A percentile compares a stretch with the other conserved stretches of the same genome.
Evolutionary conservation across 2,113 vertebrate species (phyloP).

Genomic region (Archocentrus centrarchus): DNA sequence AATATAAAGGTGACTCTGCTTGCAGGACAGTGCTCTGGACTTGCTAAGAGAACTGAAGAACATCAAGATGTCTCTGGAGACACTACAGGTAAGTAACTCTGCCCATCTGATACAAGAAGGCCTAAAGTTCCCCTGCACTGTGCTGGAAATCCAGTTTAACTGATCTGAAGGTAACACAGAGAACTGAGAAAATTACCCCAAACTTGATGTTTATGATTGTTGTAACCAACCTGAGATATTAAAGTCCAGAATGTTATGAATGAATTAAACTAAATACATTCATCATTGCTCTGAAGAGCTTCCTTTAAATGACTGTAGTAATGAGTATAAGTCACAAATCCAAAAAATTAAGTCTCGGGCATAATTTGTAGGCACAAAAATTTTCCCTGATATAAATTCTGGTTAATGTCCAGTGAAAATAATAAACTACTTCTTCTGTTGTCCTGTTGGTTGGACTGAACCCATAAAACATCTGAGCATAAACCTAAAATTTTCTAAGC

Average conservation of each 20-base stretch:
- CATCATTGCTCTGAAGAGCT: not conserved
- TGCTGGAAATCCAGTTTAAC: not conserved
- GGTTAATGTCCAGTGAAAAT: too few relatives aligned
- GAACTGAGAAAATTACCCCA: too few relatives aligned
- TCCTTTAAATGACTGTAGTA: not conserved
- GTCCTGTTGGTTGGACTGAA: too few relatives aligned
- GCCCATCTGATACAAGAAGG: not conserved
- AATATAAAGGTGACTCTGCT: not conserved
- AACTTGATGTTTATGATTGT: not conserved
- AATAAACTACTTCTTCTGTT: too few relatives aligned
- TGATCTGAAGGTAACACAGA: not conserved
- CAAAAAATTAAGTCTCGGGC: too few relatives aligned
- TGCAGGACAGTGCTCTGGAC: slow-evolving; percentile 92
- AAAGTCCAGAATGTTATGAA: not conserved
- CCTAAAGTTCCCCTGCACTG: not conserved
- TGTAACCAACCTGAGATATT: not conserved
- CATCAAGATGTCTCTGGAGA: slow-evolving; percentile 91
- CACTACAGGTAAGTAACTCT: slow-evolving; percentile 87
- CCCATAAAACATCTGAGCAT: too few relatives aligned
- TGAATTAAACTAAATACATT: not conserved
- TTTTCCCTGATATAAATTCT: too few relatives aligned
- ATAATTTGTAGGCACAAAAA: too few relatives aligned
- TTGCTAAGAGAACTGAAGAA: slow-evolving; percentile 91
- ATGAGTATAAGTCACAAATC: too few relatives aligned
- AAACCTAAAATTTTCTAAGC: too few relatives aligned